Evolutionary conservation across 2,113 vertebrate genomes (phyloP).

Genomic region (Romanogobio albipinnatus): DNA sequence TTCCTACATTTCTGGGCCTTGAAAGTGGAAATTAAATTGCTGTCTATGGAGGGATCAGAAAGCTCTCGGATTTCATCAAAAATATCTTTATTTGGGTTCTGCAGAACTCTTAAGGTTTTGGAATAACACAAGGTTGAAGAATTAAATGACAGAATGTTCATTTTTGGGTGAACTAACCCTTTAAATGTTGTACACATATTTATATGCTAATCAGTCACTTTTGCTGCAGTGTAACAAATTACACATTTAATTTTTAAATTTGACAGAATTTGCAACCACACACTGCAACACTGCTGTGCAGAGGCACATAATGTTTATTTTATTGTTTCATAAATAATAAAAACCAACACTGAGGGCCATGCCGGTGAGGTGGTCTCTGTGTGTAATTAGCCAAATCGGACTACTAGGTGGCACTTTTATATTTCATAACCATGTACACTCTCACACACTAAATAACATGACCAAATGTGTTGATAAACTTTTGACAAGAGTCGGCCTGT

Average conservation of each 20-base stretch:
- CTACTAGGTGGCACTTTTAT: not conserved
- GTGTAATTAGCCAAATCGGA: conserved; percentile 30
- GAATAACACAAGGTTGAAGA: too few relatives aligned
- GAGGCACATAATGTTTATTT: conserved; percentile 53
- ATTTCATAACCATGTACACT: conserved; percentile 45
- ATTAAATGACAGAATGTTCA: too few relatives aligned
- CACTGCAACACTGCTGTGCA: conserved; percentile 30
- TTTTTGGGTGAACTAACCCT: too few relatives aligned
- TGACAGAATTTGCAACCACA: not conserved
- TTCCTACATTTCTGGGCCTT: too few relatives aligned
- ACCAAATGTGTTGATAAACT: conserved; percentile 8
- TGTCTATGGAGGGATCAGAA: too few relatives aligned
- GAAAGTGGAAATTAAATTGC: too few relatives aligned
- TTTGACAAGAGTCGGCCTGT: not conserved
- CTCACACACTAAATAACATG: not conserved
- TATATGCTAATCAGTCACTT: not conserved
- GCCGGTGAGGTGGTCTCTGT: not conserved
- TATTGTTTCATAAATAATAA: conserved; percentile 59
- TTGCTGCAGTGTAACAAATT: too few relatives aligned
- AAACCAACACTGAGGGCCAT: conserved; percentile 8
- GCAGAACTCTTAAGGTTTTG: too few relatives aligned
- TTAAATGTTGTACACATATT: not conserved
- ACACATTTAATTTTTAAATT: not conserved
- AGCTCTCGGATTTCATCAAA: too few relatives aligned
- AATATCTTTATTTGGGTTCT: too few relatives aligned